Percentiles rank a stretch among this genome's conserved stretches.
phyloP scores from a whole-genome alignment of 2,888 invertebrate species.

The Drosophila siamana region DNA sequence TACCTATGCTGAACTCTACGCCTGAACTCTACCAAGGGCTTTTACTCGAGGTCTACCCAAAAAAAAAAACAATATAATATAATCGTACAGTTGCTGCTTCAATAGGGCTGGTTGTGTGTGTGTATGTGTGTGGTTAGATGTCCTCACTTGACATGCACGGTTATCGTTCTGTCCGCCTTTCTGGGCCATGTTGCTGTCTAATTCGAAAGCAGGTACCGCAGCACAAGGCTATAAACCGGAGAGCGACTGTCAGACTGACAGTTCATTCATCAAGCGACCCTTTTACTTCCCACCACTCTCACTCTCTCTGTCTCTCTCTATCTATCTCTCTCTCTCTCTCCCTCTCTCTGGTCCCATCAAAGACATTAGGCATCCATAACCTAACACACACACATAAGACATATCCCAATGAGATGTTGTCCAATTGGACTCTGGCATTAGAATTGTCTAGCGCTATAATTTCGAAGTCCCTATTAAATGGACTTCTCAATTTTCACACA shows the following conservation, averaged over 20 bases:
- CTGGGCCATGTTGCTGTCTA: conserved; percentile 10
- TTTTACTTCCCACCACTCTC: conserved; percentile 5
- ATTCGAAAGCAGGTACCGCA: conserved; percentile 43
- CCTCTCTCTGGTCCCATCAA: conserved; percentile 9
- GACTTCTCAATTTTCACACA: conserved; percentile 17
- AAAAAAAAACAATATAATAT: background rate
- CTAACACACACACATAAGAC: conserved; percentile 48
- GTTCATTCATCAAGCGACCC: conserved; percentile 55
- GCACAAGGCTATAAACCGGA: conserved; percentile 24
- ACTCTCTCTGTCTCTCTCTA: background rate
- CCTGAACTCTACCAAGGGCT: conserved; percentile 73
- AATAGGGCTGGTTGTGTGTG: background rate
- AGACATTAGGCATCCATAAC: conserved; percentile 37
- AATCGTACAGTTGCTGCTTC: background rate
- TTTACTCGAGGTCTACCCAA: conserved; percentile 34
- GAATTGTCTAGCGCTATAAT: conserved; percentile 24
- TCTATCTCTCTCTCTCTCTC: background rate
- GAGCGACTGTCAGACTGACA: conserved; percentile 35
- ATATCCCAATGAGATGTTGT: background rate
- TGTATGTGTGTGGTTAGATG: background rate
- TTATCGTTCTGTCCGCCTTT: conserved; percentile 20
- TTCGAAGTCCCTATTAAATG: conserved; percentile 22
- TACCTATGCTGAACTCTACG: conserved; percentile 26
- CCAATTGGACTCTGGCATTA: conserved; percentile 24
- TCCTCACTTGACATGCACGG: conserved; percentile 27